A percentile compares a stretch with the other conserved stretches of the same genome.
These are phyloP conservation scores for Vanessa cardui DNA, from an alignment of 2,888 invertebrate genomes.

Conservation along the genomic window DNA sequence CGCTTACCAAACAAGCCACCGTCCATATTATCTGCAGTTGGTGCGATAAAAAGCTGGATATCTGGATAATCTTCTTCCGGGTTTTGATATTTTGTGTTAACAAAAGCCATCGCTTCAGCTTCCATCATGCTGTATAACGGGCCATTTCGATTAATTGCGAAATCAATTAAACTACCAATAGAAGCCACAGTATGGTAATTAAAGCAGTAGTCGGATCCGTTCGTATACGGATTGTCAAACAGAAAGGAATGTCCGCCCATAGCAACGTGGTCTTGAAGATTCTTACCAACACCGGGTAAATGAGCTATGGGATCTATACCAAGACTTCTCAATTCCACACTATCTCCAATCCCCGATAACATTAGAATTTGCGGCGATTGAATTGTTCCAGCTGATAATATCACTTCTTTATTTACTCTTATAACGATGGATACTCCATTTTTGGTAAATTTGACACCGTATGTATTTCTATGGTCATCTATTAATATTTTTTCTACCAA, in stretches of 20 bases:
- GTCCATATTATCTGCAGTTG: slow-evolving; percentile 89
- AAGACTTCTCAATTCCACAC: slow-evolving; percentile 82
- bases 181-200: slow-evolving; percentile 86
- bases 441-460: slow-evolving; percentile 86
- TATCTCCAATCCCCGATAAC: slow-evolving; percentile 92
- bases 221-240: slow-evolving; percentile 84
- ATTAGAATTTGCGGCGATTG: slow-evolving; percentile 93
- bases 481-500: slow-evolving; percentile 87
- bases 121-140: slow-evolving; percentile 89
- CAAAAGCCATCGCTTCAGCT: slow-evolving; percentile 90
- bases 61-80: slow-evolving; percentile 88
- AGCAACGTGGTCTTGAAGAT: slow-evolving; percentile 92
- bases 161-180: slow-evolving; percentile 84
- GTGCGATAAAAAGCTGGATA: slow-evolving; percentile 88
- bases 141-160: slow-evolving; percentile 84
- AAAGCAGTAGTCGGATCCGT: slow-evolving; percentile 85
- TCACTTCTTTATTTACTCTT: slow-evolving; percentile 88
- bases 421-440: slow-evolving; percentile 79
- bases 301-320: slow-evolving; percentile 84
- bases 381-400: slow-evolving; percentile 92
- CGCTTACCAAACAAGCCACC: slow-evolving; percentile 89
- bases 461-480: slow-evolving; percentile 83
- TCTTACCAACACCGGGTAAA: slow-evolving; percentile 89
- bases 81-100: slow-evolving; percentile 88
- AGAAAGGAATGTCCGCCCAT: slow-evolving; percentile 90